Evolutionary conservation across 2,888 invertebrate species (phyloP).

Genomic region (Tachina lurida): DNA sequence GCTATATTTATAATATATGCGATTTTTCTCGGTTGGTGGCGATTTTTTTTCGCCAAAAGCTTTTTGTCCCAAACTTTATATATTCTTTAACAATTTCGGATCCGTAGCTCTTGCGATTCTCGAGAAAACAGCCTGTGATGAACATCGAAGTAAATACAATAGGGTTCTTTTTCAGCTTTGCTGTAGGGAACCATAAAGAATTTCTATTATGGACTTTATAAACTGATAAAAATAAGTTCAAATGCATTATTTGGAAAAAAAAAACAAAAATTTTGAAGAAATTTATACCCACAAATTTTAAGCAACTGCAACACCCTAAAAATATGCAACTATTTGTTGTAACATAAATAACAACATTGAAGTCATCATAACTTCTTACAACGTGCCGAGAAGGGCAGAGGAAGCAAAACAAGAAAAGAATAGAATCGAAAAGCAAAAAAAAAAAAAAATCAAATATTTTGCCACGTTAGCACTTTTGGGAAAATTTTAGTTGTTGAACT

Average conservation of each 20-base stretch:
- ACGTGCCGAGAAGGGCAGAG: no score
- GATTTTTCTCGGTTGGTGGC: no score
- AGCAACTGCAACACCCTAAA: constrained; percentile 17
- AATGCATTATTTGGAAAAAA: constrained; percentile 23
- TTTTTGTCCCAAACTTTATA: no score
- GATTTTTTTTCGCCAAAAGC: no score
- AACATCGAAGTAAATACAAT: no score
- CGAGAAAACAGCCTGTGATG: no score
- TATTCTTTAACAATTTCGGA: no score
- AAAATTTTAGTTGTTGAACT: constrained; percentile 52
- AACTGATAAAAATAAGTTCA: constrained; percentile 1
- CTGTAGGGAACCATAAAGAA: no score
- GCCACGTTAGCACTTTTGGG: constrained; percentile 68
- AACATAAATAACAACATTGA: background rate
- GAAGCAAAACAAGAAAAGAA: constrained; percentile 11
- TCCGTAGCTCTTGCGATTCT: no score
- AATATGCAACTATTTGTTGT: background rate
- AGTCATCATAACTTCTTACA: constrained; percentile 9
- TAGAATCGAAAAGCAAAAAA: background rate
- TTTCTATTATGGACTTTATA: background rate
- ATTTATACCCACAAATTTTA: constrained; percentile 17
- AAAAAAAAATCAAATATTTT: constrained; percentile 53
- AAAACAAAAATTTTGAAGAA: constrained; percentile 28
- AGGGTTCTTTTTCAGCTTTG: no score
- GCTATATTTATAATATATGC: no score